Evolutionary conservation across 2,888 invertebrate genomes (phyloP).

Genomic region (Hoplodrina ambigua): DNA sequence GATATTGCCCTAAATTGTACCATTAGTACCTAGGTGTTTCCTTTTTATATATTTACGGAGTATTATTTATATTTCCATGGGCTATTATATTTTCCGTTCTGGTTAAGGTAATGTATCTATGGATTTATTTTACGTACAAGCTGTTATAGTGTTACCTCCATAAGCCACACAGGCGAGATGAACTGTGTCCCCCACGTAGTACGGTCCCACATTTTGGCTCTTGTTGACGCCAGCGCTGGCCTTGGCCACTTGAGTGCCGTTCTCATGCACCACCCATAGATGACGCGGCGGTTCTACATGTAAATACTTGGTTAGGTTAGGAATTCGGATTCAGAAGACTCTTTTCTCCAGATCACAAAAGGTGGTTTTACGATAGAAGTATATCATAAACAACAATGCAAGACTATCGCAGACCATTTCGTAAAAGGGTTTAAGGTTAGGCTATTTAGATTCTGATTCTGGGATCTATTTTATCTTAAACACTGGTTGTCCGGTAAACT

Average conservation of each 20-base stretch:
- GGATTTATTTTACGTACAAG: not conserved
- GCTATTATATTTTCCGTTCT: no score
- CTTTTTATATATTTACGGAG: no score
- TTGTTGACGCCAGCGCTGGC: slow-evolving; percentile 89
- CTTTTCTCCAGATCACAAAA: not conserved
- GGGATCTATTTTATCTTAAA: not conserved
- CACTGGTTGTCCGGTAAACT: no score
- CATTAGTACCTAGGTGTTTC: no score
- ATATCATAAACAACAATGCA: no score
- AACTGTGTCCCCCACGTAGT: slow-evolving; percentile 95
- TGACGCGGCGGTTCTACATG: slow-evolving; percentile 93
- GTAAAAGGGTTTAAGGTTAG: not conserved
- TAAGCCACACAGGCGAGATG: slow-evolving; percentile 96
- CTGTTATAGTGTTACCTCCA: slow-evolving; percentile 92
- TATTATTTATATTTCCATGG: no score
- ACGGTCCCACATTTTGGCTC: slow-evolving; percentile 92
- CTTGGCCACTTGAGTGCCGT: slow-evolving; percentile 93
- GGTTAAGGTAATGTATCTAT: no score
- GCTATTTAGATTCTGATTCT: not conserved
- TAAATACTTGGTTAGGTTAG: slow-evolving; percentile 1
- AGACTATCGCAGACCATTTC: not conserved
- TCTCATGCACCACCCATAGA: slow-evolving; percentile 94
- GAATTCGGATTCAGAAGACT: not conserved
- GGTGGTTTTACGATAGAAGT: not conserved
- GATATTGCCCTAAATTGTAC: no score